A percentile compares a stretch with the other conserved stretches of the same genome.
These are phyloP conservation scores for Tyria jacobaeae DNA, from an alignment of 2,888 invertebrate species.

Conservation along the genomic window DNA sequence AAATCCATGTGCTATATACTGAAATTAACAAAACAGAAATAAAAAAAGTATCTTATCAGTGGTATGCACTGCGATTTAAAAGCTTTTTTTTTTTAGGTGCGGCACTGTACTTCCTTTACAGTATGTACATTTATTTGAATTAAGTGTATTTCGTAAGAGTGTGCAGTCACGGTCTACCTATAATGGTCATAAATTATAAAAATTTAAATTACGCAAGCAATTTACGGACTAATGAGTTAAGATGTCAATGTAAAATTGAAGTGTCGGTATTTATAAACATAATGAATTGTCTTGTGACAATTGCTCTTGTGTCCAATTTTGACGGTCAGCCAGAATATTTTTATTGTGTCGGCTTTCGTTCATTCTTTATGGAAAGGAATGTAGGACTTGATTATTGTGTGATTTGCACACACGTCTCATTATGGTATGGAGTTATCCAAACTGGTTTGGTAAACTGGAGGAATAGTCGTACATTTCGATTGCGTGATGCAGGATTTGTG, in stretches of 20 bases:
- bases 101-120: no score
- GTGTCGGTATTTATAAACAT: slow-evolving; percentile 40
- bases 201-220: slow-evolving; percentile 32
- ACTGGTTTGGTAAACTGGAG: not conserved
- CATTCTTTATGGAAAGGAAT: slow-evolving; percentile 27
- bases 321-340: slow-evolving; percentile 39
- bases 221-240: slow-evolving; percentile 44
- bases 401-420: not conserved
- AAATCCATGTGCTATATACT: no score
- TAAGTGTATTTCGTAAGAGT: not conserved
- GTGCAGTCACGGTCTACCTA: not conserved
- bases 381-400: slow-evolving; percentile 32
- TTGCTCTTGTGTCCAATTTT: slow-evolving; percentile 4
- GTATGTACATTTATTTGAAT: no score
- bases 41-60: no score
- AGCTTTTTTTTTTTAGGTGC: no score
- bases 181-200: slow-evolving; percentile 32
- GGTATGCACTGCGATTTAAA: no score
- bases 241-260: slow-evolving; percentile 15
- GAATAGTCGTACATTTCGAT: not conserved
- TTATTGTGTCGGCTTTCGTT: slow-evolving; percentile 30
- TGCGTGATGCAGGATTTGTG: no score
- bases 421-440: not conserved
- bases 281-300: slow-evolving; percentile 28
- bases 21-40: no score